A percentile compares a stretch with the other conserved stretches of the same genome.
Conservation (phyloP, 2,888 invertebrate species). For the Drosophila paranaensis region DNA sequence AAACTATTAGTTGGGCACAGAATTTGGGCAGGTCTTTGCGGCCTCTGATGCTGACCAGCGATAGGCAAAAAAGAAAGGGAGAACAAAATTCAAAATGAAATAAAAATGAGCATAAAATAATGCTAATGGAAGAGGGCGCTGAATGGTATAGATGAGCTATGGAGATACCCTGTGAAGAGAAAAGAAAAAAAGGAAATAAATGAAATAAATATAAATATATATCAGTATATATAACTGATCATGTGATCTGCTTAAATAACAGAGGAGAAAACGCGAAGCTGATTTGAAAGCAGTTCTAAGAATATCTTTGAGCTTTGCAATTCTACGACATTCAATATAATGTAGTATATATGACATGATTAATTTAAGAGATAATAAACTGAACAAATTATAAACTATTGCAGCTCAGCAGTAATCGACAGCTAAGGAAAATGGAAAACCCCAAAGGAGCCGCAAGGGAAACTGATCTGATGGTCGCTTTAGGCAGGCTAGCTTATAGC, state of each 20-base stretch:
- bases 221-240: too few species aligned
- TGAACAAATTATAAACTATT: too few species aligned
- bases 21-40: slow-evolving; percentile 38
- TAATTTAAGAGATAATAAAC: too few species aligned
- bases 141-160: background rate
- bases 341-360: too few species aligned
- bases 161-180: background rate
- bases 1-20: slow-evolving; percentile 69
- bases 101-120: slow-evolving; percentile 81
- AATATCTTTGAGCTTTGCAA: too few species aligned
- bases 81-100: slow-evolving; percentile 62
- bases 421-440: slow-evolving; percentile 46
- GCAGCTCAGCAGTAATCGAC: too few species aligned
- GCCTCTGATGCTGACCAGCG: slow-evolving; percentile 52
- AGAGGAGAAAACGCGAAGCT: background rate
- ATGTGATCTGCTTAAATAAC: too few species aligned
- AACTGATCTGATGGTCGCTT: slow-evolving; percentile 37
- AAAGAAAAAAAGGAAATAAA: too few species aligned
- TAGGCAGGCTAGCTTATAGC: slow-evolving; percentile 6
- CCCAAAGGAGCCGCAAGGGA: slow-evolving; percentile 61
- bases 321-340: too few species aligned
- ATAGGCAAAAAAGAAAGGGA: slow-evolving; percentile 16
- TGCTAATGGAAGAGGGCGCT: background rate
- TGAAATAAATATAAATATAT: background rate
- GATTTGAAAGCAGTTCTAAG: background rate